Conservation (phyloP, 2,797 vertebrate genomes). For the Amniataba percoides region DNA sequence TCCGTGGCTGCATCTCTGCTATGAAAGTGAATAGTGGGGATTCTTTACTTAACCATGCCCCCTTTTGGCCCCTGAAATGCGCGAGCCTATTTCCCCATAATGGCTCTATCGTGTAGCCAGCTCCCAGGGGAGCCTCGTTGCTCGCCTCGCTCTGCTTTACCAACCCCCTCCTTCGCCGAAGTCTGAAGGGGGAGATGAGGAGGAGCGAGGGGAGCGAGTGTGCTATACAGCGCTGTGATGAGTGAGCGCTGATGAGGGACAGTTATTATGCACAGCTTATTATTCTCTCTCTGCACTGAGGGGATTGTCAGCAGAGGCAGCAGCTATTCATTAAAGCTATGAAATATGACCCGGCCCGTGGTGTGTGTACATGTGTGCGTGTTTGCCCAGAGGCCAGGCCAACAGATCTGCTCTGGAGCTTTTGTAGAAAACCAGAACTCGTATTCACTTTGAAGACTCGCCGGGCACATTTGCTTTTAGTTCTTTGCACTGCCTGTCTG, state of each 20-base stretch:
- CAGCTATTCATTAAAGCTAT: constrained; percentile 80
- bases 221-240: constrained; percentile 57
- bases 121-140: constrained; percentile 71
- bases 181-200: constrained; percentile 44
- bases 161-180: constrained; percentile 43
- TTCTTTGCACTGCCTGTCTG: constrained; percentile 29
- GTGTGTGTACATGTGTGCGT: constrained; percentile 29
- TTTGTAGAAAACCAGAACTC: constrained; percentile 46
- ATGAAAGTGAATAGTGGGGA: constrained; percentile 73
- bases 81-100: constrained; percentile 78
- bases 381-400: constrained; percentile 49
- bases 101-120: constrained; percentile 72
- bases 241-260: constrained; percentile 78
- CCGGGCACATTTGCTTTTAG: constrained; percentile 28
- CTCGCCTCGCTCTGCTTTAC: constrained; percentile 58
- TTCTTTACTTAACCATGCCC: constrained; percentile 82
- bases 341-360: constrained; percentile 70
- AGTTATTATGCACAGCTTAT: constrained; percentile 81
- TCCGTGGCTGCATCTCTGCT: constrained; percentile 42
- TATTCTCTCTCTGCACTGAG: constrained; percentile 68
- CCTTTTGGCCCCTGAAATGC: constrained; percentile 81
- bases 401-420: constrained; percentile 33
- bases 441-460: constrained; percentile 42
- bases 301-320: constrained; percentile 56
- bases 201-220: constrained; percentile 34